Percentiles rank a stretch among this genome's conserved stretches.
Evolutionary conservation across 2,797 vertebrate genomes (phyloP).

Genomic region (Pseudopleuronectes americanus): DNA sequence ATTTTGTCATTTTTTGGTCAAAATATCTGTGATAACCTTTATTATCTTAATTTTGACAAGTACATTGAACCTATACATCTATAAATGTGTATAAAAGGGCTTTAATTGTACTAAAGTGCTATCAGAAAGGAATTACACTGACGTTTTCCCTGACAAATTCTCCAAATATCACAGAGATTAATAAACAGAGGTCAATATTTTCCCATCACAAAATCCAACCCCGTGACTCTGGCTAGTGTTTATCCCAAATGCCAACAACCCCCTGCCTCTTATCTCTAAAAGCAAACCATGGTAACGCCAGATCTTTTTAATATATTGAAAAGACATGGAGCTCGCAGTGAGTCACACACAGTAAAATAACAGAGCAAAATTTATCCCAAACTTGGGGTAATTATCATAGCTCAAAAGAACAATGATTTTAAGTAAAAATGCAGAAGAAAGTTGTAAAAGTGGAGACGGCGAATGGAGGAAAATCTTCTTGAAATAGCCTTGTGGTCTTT

Average conservation of each 20-base stretch:
- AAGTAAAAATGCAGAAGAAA: background rate
- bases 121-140: background rate
- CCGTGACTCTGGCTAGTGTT: conserved; percentile 9
- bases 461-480: conserved; percentile 27
- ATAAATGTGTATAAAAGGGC: no score
- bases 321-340: background rate
- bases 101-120: background rate
- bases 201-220: conserved; percentile 8
- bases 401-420: conserved; percentile 3
- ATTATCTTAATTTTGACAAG: no score
- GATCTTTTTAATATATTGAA: background rate
- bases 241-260: conserved; percentile 27
- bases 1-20: background rate
- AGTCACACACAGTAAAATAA: conserved; percentile 10
- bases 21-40: no score
- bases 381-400: conserved; percentile 26
- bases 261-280: conserved; percentile 1
- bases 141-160: background rate
- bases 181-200: conserved; percentile 5
- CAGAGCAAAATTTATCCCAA: conserved; percentile 13
- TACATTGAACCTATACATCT: no score
- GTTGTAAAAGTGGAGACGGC: conserved; percentile 19
- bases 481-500: conserved; percentile 53
- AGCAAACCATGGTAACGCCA: background rate
- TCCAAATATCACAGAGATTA: conserved; percentile 12